Percentiles rank a stretch among this genome's conserved stretches.
Evolutionary conservation across 2,888 invertebrate genomes (phyloP).

Genomic region (Drosophila recens): DNA sequence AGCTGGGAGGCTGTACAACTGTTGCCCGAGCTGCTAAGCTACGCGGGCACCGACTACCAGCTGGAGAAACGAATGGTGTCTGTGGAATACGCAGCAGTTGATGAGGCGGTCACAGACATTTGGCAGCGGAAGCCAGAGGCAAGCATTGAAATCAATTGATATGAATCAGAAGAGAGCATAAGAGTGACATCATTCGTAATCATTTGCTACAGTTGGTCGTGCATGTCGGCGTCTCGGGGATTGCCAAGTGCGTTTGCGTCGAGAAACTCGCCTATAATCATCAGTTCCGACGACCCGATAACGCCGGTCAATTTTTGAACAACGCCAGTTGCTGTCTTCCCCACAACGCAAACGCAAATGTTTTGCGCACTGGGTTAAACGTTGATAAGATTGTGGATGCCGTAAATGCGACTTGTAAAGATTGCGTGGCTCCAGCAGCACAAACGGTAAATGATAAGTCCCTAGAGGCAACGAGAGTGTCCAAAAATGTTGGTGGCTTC

Average conservation of each 20-base stretch:
- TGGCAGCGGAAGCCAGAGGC: constrained; percentile 89
- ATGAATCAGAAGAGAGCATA: not conserved
- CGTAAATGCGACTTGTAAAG: constrained; percentile 71
- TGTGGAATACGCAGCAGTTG: constrained; percentile 89
- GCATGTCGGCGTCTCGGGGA: constrained; percentile 84
- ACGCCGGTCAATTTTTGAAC: constrained; percentile 71
- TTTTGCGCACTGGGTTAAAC: constrained; percentile 79
- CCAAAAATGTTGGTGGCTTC: constrained; percentile 86
- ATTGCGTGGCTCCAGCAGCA: constrained; percentile 53
- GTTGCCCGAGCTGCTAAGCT: constrained; percentile 84
- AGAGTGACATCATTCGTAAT: constrained; percentile 53
- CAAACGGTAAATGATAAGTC: constrained; percentile 17
- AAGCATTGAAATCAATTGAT: constrained; percentile 58
- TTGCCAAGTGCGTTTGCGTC: constrained; percentile 79
- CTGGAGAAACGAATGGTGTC: constrained; percentile 87
- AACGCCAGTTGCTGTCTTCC: constrained; percentile 66
- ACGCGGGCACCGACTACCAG: constrained; percentile 84
- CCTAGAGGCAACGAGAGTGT: constrained; percentile 54
- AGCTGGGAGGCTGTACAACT: constrained; percentile 92
- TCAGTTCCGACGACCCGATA: constrained; percentile 82
- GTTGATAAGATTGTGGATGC: constrained; percentile 85
- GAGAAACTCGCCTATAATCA: constrained; percentile 84
- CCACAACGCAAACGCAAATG: constrained; percentile 59
- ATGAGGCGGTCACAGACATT: constrained; percentile 87
- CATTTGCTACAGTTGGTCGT: constrained; percentile 79